Evolutionary conservation across 2,888 invertebrate species (phyloP), one percentile per base, ranked within the genome.

Genomic region (Apotomis capreana): DNA sequence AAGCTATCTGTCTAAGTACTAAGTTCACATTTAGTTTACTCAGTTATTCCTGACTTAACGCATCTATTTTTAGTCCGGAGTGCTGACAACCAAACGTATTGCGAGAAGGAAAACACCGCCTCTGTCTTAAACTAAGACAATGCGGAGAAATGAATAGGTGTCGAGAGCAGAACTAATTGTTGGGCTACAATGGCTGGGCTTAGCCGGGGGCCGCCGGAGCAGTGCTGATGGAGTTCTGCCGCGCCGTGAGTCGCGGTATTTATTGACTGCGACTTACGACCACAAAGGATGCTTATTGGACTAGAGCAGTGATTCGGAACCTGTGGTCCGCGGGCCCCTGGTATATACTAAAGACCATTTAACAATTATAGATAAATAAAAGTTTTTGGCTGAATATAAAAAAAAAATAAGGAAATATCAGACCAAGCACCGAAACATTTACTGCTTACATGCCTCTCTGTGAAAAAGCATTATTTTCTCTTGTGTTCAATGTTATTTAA

Each of bases 81-180:
- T 70, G 69, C 63, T 72, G 70, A 70, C 71, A 75, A 77, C 75
- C 77, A 74, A 71, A 75, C 78, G 75, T 79, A 78, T 76, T 84
- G 83, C 85, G 82, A 80, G 78, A 81, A 83, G 78, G 81, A 81
- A 83, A 83, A 80, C 80, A 81, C 74, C 78, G 81, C 78, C 79
- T 68, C 74, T 77, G 78, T 78, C 79, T 82, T 78, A 80, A 76
- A 71, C 76, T 80, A 80, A 86, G 83, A 90, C 90, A 90, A 91
- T 87, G 83, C 83, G 70, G 71, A 74, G 78, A 83, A 87, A 89
- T 91, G 89, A 91, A 92, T 91, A 84, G 91, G 86, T 88, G 89
- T 89, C 89, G 85, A 79, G 84, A 78, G 82, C 90, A 89, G 86
- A 82, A 83, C 85, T 90, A 88, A 90, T 91, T 90, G 89, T 88